These are phyloP conservation scores for Calliopum simillimum DNA, from an alignment of 2,888 invertebrate genomes.

Conservation along the genomic window DNA sequence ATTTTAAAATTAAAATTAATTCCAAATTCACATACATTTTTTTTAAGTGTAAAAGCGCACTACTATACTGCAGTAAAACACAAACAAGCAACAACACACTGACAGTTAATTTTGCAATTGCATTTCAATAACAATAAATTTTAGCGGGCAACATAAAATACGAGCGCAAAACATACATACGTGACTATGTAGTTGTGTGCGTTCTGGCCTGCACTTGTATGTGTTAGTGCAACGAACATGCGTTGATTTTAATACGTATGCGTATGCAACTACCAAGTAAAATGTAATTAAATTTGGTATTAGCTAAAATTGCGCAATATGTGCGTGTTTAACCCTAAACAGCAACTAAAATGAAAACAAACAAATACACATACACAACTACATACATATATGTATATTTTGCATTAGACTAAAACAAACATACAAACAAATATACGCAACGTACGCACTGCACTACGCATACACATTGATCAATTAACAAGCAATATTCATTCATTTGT, in stretches of 20 bases:
- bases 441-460: conserved; percentile 40
- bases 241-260: conserved; percentile 3
- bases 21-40: too few relatives aligned
- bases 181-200: conserved; percentile 34
- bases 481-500: conserved; percentile 67
- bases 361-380: neutral
- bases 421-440: conserved; percentile 15
- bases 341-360: neutral
- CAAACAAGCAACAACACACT: conserved; percentile 48
- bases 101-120: conserved; percentile 66
- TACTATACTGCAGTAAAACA: neutral
- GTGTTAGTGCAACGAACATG: conserved; percentile 14
- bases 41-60: too few relatives aligned
- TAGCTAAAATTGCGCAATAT: conserved; percentile 43
- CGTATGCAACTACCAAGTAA: conserved; percentile 36
- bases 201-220: conserved; percentile 40
- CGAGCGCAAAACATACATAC: conserved; percentile 42
- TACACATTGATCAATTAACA: conserved; percentile 68
- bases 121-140: conserved; percentile 66
- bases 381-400: neutral
- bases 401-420: neutral
- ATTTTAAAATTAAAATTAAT: too few relatives aligned
- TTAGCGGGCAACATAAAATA: conserved; percentile 56
- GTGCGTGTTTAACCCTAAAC: conserved; percentile 7
- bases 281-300: conserved; percentile 63